Evolutionary conservation across 1,140 invertebrate genomes (phyloP).

Genomic region (Anoplolepis gracilipes): DNA sequence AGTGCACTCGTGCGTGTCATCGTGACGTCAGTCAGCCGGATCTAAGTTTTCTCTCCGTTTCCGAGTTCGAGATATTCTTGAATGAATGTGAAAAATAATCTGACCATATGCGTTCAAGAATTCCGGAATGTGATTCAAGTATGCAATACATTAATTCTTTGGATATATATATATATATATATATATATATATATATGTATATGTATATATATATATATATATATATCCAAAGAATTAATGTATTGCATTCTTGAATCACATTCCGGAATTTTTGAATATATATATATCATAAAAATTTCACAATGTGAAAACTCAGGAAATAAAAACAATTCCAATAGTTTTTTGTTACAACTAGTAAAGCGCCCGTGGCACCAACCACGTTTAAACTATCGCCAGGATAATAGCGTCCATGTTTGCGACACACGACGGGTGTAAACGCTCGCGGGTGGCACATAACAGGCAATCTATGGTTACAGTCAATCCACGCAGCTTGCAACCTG

Average conservation of each 20-base stretch:
- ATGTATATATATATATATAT: too few relatives aligned
- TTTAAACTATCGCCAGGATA: slow-evolving; percentile 37
- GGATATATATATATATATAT: neutral
- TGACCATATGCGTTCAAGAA: neutral
- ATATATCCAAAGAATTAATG: too few relatives aligned
- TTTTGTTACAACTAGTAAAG: neutral
- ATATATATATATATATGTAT: too few relatives aligned
- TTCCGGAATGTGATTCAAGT: slow-evolving; percentile 12
- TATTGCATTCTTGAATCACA: too few relatives aligned
- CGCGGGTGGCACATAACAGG: slow-evolving; percentile 43
- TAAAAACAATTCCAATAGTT: slow-evolving; percentile 1
- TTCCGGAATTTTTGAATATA: too few relatives aligned
- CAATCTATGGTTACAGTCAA: slow-evolving; percentile 32
- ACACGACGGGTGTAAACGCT: slow-evolving; percentile 42
- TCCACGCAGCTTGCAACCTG: slow-evolving; percentile 16
- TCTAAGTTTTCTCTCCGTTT: slow-evolving; percentile 39
- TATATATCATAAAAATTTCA: neutral
- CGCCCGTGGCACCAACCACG: neutral
- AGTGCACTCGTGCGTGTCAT: slow-evolving; percentile 54
- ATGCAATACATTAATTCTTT: neutral
- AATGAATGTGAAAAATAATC: slow-evolving; percentile 34
- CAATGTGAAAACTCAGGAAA: neutral
- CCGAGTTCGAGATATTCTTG: slow-evolving; percentile 8
- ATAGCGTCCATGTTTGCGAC: slow-evolving; percentile 15
- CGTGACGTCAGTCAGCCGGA: slow-evolving; percentile 11